Conservation (phyloP, 1,140 invertebrate species). For the Scaptomyza montana region DNA sequence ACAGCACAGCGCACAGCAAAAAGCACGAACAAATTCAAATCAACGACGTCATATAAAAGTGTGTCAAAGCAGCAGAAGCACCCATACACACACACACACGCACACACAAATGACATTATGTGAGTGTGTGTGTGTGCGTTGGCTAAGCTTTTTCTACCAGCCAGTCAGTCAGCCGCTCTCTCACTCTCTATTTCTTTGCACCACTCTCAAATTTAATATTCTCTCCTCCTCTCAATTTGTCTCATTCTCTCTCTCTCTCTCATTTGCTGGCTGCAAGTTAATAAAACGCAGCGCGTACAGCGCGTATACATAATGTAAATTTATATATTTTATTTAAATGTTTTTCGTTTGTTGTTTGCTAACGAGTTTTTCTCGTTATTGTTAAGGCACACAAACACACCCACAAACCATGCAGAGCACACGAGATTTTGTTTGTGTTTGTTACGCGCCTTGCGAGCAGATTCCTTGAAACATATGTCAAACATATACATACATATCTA, state of each 20-base stretch:
- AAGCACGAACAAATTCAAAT: conserved; percentile 73
- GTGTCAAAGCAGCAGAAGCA: conserved; percentile 78
- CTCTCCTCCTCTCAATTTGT: too few relatives aligned
- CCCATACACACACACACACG: conserved; percentile 23
- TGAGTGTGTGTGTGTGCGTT: conserved; percentile 2
- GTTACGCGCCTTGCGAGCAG: conserved; percentile 5
- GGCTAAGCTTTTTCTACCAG: conserved; percentile 59
- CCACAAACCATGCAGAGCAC: neutral
- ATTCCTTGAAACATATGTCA: conserved; percentile 46
- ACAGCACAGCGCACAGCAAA: neutral
- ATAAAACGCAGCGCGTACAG: conserved; percentile 72
- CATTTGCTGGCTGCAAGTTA: conserved; percentile 38
- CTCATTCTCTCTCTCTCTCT: conserved; percentile 15
- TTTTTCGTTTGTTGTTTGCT: conserved; percentile 70
- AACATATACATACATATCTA: neutral
- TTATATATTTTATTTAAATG: conserved; percentile 64
- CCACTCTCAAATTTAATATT: conserved; percentile 5
- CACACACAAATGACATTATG: conserved; percentile 2
- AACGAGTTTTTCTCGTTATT: conserved; percentile 77
- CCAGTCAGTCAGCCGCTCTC: conserved; percentile 21
- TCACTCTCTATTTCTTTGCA: conserved; percentile 37
- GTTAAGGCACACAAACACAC: conserved; percentile 8
- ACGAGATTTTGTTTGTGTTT: conserved; percentile 25
- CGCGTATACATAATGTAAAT: conserved; percentile 76
- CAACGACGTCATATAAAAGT: conserved; percentile 83